Base-by-base conservation (phyloP, 2,113 vertebrate genomes). In the Pica pica region DNA sequence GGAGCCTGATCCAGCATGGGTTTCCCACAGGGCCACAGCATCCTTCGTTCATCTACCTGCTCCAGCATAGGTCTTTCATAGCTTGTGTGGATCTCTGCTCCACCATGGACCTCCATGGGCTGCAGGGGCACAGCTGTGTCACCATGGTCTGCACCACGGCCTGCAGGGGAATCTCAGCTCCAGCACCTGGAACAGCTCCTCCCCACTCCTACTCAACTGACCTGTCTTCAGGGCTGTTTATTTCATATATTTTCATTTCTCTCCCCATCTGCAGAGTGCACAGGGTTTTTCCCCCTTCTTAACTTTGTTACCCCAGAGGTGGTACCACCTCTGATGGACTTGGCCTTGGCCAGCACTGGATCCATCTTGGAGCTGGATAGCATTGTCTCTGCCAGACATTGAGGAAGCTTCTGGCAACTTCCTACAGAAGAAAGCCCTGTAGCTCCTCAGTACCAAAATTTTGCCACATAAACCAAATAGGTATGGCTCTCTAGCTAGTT, bases 1-100 rank as follows among this genome's bases (percentile, higher is more conserved):
- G 19, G 31, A 81, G 23, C 20, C 8, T n/a, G 13, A 49, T 68
- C 9, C 27, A 19, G 10, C 0, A 1, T 15, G 11, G 23, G 2
- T 23, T 69, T 68, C 16, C 35, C 53, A 42, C 5, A 17, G 26
- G 47, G 6, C 35, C n/a, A 28, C 10, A 33, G 26, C n/a, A 39
- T 21, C 26, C 26, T 67, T 60, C 12, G 7, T 7, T 28, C 6
- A 55, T 28, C 13, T 19, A 7, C 11, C 35, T 74, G 47, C 31
- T 68, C 35, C 42, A 47, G 3, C 9, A 23, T 26, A 41, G 26
- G 27, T 46, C 9, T 52, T 53, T 24, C n/a, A 24, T 12, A 16
- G n/a, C 15, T 22, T 42, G 16, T 13, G 14, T 31, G 46, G 13
- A 17, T 27, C 11, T 73, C 20, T 85, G 24, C 6, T 53, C 30